Conservation (phyloP, 2,888 invertebrate species). For the Drosophila bunnanda region DNA sequence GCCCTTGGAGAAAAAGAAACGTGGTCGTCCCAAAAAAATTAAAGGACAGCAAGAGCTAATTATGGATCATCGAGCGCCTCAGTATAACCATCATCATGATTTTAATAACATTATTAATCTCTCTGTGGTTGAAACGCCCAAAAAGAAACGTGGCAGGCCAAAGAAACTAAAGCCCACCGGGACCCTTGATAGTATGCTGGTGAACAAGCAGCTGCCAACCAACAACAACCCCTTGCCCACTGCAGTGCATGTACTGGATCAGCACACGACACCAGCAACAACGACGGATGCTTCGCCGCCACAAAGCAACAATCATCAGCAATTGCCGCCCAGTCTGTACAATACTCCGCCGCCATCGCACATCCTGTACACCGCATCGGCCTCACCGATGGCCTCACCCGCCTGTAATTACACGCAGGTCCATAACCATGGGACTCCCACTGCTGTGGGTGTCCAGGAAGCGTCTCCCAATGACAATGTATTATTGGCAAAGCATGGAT, state of each 20-base stretch:
- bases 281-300: constrained; percentile 53
- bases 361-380: constrained; percentile 69
- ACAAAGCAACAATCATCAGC: constrained; percentile 54
- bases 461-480: constrained; percentile 51
- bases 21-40: constrained; percentile 94
- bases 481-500: not conserved
- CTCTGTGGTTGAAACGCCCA: constrained; percentile 86
- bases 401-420: constrained; percentile 73
- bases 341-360: constrained; percentile 74
- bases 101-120: constrained; percentile 80
- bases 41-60: constrained; percentile 72
- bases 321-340: constrained; percentile 61
- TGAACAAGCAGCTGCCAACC: constrained; percentile 49
- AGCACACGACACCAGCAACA: constrained; percentile 1
- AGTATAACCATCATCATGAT: constrained; percentile 83
- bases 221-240: not conserved
- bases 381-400: constrained; percentile 83
- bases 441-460: constrained; percentile 21
- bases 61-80: constrained; percentile 87
- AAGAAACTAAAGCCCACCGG: constrained; percentile 90
- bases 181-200: constrained; percentile 52
- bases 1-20: constrained; percentile 91
- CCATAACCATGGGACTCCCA: constrained; percentile 62
- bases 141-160: constrained; percentile 94
- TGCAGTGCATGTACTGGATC: constrained; percentile 1